phyloP scores from a whole-genome alignment of 2,113 vertebrate species.

The Coryphaenoides rupestris region DNA sequence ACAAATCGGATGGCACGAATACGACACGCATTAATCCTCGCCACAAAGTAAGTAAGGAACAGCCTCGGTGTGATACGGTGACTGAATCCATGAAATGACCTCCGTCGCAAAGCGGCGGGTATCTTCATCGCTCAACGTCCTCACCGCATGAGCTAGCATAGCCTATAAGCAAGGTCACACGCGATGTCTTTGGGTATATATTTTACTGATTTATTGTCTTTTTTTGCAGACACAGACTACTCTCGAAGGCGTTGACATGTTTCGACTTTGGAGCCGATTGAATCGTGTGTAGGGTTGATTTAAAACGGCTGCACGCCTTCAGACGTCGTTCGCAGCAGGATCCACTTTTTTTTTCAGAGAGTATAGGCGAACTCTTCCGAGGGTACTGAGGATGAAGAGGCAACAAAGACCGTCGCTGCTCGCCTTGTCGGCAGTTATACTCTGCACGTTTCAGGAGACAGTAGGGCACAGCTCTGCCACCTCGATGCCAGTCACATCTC shows the following conservation, averaged over 20 bases:
- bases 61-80: too few relatives aligned
- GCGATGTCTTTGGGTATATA: constrained; percentile 16
- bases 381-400: constrained; percentile 51
- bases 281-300: constrained; percentile 24
- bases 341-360: constrained; percentile 6
- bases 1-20: constrained; percentile 34
- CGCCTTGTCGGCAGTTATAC: constrained; percentile 52
- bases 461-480: constrained; percentile 31
- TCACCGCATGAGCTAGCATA: not conserved
- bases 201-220: constrained; percentile 15
- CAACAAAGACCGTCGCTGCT: constrained; percentile 43
- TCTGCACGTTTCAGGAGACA: constrained; percentile 49
- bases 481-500: constrained; percentile 14
- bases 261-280: constrained; percentile 32
- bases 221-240: constrained; percentile 32
- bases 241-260: constrained; percentile 28
- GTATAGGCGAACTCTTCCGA: constrained; percentile 23
- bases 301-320: constrained; percentile 39
- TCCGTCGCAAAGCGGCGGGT: too few relatives aligned
- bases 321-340: constrained; percentile 32
- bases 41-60: constrained; percentile 18
- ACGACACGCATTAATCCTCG: constrained; percentile 18
- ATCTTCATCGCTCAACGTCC: constrained; percentile 1
- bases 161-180: constrained; percentile 37
- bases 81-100: too few relatives aligned